Percentiles rank a stretch among this genome's conserved stretches.
Evolutionary conservation across 1,140 invertebrate genomes (phyloP).

Genomic region (Acromyrmex echinatior): DNA sequence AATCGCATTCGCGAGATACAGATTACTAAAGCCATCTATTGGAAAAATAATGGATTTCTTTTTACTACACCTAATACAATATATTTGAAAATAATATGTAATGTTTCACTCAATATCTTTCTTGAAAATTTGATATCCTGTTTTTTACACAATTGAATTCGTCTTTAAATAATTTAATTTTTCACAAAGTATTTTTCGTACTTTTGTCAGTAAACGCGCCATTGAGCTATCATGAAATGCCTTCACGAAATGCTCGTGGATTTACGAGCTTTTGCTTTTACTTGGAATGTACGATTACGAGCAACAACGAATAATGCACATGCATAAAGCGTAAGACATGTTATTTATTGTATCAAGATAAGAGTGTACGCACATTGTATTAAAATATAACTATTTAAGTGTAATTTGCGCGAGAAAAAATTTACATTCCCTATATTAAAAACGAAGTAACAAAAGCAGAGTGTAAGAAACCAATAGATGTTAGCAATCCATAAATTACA

Average conservation of each 20-base stretch:
- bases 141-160: neutral
- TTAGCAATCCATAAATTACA: neutral
- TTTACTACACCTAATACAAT: too few relatives aligned
- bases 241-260: neutral
- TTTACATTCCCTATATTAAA: neutral
- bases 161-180: neutral
- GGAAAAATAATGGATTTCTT: too few relatives aligned
- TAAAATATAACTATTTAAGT: slow-evolving; percentile 3
- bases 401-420: neutral
- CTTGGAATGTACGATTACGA: slow-evolving; percentile 43
- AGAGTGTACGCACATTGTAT: neutral
- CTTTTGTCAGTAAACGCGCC: neutral
- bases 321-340: neutral
- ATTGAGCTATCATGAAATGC: neutral
- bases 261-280: slow-evolving; percentile 45
- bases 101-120: neutral
- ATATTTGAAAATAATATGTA: neutral
- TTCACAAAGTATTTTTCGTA: neutral
- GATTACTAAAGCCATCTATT: too few relatives aligned
- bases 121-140: neutral
- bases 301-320: slow-evolving; percentile 12
- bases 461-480: too few relatives aligned
- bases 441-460: too few relatives aligned
- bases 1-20: too few relatives aligned
- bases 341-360: slow-evolving; percentile 16